Conservation (phyloP, 2,888 invertebrate genomes). For the Platynereis dumerilii region DNA sequence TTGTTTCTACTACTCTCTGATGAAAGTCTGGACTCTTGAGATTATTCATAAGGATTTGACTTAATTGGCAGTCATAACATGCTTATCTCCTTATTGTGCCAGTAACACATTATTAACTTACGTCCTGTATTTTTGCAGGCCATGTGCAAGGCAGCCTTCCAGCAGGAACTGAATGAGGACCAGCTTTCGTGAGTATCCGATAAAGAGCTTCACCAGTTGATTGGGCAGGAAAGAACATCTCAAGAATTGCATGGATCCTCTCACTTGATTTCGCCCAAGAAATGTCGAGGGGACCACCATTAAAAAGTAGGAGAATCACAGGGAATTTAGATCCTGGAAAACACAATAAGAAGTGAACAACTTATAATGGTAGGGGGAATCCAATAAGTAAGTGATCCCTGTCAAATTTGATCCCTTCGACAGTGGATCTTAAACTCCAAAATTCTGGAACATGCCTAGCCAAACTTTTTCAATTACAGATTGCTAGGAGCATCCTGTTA, state of each 20-base stretch:
- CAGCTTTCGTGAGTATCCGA: constrained; percentile 24
- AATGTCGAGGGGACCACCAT: constrained; percentile 36
- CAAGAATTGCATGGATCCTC: constrained; percentile 35
- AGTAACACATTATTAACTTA: too few species aligned
- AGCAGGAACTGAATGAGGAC: constrained; percentile 27
- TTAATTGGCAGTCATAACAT: too few species aligned
- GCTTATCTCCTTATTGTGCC: too few species aligned
- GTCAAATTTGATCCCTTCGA: not conserved
- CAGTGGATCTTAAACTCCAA: too few species aligned
- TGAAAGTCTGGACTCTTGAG: too few species aligned
- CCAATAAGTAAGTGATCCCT: not conserved
- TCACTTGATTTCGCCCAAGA: constrained; percentile 18
- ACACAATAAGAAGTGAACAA: not conserved
- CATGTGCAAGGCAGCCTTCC: constrained; percentile 38
- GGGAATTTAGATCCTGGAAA: constrained; percentile 23
- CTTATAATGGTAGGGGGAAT: too few species aligned
- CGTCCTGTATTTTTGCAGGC: constrained; percentile 25
- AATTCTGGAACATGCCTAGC: too few species aligned
- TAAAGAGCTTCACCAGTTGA: constrained; percentile 38
- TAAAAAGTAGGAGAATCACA: constrained; percentile 38
- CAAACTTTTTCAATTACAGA: too few species aligned
- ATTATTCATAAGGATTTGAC: too few species aligned
- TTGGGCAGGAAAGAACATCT: constrained; percentile 41
- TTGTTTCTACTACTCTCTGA: too few species aligned
- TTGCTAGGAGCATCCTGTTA: too few species aligned